These are phyloP conservation scores for Orycteropus afer DNA, from an alignment of 2,113 vertebrate species.

Conservation along the genomic window DNA sequence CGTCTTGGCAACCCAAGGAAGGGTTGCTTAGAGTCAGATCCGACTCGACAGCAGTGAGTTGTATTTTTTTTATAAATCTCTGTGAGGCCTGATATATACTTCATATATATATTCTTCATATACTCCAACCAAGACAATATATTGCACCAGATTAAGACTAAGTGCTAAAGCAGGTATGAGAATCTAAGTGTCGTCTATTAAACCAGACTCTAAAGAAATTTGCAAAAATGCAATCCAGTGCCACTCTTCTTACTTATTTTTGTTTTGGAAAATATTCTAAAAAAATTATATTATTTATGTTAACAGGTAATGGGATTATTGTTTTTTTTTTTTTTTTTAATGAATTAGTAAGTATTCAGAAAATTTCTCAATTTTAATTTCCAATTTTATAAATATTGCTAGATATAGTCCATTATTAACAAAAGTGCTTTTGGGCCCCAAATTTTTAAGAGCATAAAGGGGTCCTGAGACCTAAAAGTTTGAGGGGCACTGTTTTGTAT, in stretches of 20 bases:
- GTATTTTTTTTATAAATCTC: no score
- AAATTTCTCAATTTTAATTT: constrained; percentile 16
- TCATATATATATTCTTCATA: no score
- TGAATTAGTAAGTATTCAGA: not conserved
- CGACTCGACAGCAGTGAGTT: no score
- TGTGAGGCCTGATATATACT: constrained; percentile 22
- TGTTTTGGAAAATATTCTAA: constrained; percentile 42
- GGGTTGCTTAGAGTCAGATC: no score
- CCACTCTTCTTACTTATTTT: not conserved
- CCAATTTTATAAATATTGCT: not conserved
- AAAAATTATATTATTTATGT: not conserved
- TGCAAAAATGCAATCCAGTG: not conserved
- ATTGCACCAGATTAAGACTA: not conserved
- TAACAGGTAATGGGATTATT: not conserved
- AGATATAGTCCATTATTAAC: not conserved
- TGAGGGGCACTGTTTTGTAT: not conserved
- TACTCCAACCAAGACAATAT: not conserved
- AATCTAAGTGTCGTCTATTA: not conserved
- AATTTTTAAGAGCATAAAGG: not conserved
- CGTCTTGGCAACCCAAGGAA: no score
- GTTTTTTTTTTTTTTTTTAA: not conserved
- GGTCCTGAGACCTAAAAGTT: not conserved
- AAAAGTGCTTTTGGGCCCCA: not conserved
- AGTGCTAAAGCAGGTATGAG: not conserved
- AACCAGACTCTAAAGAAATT: not conserved